phyloP scores from a whole-genome alignment of 1,140 invertebrate genomes.

The Alviniconcha marisindica region DNA sequence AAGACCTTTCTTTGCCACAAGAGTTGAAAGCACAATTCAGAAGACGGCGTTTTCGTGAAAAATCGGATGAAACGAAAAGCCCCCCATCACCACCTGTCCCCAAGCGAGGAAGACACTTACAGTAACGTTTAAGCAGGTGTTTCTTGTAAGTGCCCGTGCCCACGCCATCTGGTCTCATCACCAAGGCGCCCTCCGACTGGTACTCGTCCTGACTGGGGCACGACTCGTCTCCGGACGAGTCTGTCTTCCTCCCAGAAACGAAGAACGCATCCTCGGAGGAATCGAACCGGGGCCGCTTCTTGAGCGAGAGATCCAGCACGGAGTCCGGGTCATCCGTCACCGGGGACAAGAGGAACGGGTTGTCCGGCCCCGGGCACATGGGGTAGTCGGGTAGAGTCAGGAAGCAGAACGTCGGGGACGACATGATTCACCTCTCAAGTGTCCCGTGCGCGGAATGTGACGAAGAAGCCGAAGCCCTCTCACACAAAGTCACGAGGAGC shows the following conservation, averaged over 20 bases:
- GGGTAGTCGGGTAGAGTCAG: conserved; percentile 28
- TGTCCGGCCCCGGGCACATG: neutral
- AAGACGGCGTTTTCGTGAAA: neutral
- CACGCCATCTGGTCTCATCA: conserved; percentile 2
- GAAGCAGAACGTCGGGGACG: neutral
- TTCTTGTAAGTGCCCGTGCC: conserved; percentile 56
- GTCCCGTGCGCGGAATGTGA: too few relatives aligned
- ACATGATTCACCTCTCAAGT: too few relatives aligned
- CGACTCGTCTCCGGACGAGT: neutral
- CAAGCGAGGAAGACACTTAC: conserved; percentile 45
- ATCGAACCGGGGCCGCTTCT: conserved; percentile 43
- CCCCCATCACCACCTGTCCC: neutral
- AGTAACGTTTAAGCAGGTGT: conserved; percentile 57
- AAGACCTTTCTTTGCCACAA: too few relatives aligned
- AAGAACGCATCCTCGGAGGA: conserved; percentile 8
- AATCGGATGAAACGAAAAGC: neutral
- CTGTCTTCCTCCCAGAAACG: neutral
- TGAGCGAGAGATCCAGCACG: conserved; percentile 55
- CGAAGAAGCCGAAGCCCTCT: too few relatives aligned
- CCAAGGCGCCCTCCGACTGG: neutral
- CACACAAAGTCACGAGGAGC: too few relatives aligned
- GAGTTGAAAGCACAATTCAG: neutral
- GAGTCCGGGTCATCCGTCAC: conserved; percentile 29
- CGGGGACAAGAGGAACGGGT: neutral
- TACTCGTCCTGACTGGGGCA: conserved; percentile 10